Percentiles rank a stretch among this genome's conserved stretches.
These are phyloP conservation scores for Aphrocallistes beatrix DNA, from an alignment of 37 sponge, comb jelly and placozoan genomes.

Conservation along the genomic window DNA sequence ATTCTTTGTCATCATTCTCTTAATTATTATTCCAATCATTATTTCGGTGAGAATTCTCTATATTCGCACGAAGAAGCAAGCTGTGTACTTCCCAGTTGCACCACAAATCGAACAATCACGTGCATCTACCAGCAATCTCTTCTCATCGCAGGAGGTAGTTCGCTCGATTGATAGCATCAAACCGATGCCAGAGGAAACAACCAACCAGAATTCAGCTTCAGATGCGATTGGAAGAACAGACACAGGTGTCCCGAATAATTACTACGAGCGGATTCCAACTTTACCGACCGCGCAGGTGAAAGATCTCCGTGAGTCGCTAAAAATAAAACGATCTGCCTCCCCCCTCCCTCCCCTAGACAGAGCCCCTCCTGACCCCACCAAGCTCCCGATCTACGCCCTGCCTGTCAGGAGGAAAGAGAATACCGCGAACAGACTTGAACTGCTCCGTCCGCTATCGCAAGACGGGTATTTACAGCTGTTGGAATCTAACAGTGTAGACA, in stretches of 20 bases:
- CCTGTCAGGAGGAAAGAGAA: not conserved
- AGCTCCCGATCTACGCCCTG: not conserved
- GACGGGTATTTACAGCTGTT: not conserved
- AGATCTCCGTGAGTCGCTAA: not conserved
- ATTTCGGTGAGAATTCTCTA: not conserved
- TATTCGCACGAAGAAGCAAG: not conserved
- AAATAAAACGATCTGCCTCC: not conserved
- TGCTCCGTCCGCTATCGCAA: not conserved
- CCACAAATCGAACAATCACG: not conserved
- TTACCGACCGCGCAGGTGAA: not conserved
- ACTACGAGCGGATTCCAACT: not conserved
- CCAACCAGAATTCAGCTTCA: not conserved
- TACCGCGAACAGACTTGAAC: not conserved
- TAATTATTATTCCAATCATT: not conserved
- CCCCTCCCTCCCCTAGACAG: not conserved
- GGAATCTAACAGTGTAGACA: not conserved
- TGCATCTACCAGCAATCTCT: not conserved
- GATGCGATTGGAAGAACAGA: not conserved
- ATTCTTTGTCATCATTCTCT: not conserved
- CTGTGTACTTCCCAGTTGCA: not conserved
- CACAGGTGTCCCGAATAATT: not conserved
- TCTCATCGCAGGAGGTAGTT: not conserved
- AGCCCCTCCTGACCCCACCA: not conserved
- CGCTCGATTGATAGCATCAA: not conserved
- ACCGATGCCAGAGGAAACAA: not conserved